These are phyloP conservation scores for Brachyistius frenatus DNA, from an alignment of 2,113 vertebrate genomes.

Conservation along the genomic window DNA sequence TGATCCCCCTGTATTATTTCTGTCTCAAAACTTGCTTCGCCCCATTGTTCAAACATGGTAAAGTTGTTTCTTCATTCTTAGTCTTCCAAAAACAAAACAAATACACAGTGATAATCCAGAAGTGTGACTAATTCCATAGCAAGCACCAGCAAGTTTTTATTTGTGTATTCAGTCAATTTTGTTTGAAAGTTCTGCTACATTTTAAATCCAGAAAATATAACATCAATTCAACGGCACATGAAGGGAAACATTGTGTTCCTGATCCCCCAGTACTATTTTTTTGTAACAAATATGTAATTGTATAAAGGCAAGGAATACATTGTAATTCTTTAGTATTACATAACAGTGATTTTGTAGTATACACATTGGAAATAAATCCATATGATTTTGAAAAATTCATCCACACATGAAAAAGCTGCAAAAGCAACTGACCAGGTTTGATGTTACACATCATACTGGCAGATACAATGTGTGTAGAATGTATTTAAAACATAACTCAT, in stretches of 20 bases:
- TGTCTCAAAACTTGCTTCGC: conserved; percentile 41
- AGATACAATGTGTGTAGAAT: conserved; percentile 22
- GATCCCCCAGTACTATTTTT: background rate
- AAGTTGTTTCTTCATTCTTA: conserved; percentile 51
- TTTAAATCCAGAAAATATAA: conserved; percentile 38
- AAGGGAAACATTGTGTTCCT: background rate
- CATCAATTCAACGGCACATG: conserved; percentile 6
- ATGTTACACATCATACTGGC: background rate
- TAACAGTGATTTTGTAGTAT: background rate
- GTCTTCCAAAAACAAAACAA: conserved; percentile 56
- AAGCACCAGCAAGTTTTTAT: conserved; percentile 28
- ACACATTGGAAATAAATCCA: conserved; percentile 23
- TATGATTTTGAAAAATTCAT: background rate
- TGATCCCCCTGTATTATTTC: conserved; percentile 50
- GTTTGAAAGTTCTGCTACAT: conserved; percentile 27
- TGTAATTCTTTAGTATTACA: conserved; percentile 15
- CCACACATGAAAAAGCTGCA: background rate
- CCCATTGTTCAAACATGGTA: conserved; percentile 55
- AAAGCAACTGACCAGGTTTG: background rate
- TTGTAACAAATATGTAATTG: background rate
- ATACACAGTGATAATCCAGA: conserved; percentile 48
- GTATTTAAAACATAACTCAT: conserved; percentile 37
- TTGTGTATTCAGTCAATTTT: conserved; percentile 37
- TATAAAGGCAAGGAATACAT: background rate
- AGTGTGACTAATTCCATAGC: conserved; percentile 43